Evolutionary conservation across 2,797 vertebrate genomes (phyloP).

Genomic region (Miichthys miiuy): DNA sequence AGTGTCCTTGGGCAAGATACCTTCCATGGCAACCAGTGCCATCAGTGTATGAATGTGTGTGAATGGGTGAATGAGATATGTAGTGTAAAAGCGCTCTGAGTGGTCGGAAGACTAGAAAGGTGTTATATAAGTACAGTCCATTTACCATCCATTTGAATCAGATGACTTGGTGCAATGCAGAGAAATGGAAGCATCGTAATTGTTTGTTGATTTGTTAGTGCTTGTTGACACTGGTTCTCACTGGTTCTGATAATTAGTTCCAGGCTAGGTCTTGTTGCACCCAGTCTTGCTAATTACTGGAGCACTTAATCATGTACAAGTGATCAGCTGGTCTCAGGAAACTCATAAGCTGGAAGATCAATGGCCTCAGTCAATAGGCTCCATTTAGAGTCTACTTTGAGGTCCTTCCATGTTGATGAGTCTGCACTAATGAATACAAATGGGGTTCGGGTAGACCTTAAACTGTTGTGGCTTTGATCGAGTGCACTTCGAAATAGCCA

Average conservation of each 20-base stretch:
- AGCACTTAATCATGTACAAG: constrained; percentile 5
- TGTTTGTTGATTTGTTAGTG: background rate
- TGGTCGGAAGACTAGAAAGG: no score
- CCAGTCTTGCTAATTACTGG: constrained; percentile 16
- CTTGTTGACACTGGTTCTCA: background rate
- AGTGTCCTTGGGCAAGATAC: no score
- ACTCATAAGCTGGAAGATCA: constrained; percentile 22
- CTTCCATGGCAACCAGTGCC: no score
- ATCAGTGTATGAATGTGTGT: no score
- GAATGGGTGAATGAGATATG: no score
- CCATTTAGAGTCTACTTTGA: constrained; percentile 36
- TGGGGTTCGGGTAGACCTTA: background rate
- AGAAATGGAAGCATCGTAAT: background rate
- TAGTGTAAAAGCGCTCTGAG: no score
- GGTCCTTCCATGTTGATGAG: constrained; percentile 3
- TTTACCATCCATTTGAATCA: background rate
- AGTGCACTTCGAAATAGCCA: constrained; percentile 10
- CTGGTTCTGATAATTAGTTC: constrained; percentile 1
- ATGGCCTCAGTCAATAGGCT: constrained; percentile 36
- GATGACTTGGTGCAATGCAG: background rate
- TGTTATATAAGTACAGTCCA: background rate
- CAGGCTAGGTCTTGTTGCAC: background rate
- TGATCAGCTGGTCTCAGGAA: constrained; percentile 11
- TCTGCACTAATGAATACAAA: constrained; percentile 27
- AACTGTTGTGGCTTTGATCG: constrained; percentile 7